Base-by-base conservation (phyloP, 2,113 vertebrate species). In the Osmerus mordax region DNA sequence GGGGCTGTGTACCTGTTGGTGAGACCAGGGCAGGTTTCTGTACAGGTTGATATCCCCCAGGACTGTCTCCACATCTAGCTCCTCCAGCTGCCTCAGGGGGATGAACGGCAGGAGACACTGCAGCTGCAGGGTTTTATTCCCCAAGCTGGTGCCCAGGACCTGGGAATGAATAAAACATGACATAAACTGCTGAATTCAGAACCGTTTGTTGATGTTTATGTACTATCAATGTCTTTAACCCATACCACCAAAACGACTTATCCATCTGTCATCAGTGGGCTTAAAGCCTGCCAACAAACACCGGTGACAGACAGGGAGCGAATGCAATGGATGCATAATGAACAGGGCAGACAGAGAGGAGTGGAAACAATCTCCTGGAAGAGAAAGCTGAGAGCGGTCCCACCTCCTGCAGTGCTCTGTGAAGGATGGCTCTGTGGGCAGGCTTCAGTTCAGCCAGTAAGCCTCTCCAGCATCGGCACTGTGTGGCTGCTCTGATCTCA, bases 101-200 rank as follows among this genome's bases (percentile, higher is more conserved):
- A 94, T 78, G 64, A 93, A 91, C 13, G 94, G 93, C 80, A 93
- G 74, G 64, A 95, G 87, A 73, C 95, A 97, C 66, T 84, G 88
- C 63, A 87, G 83, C 83, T 88, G 91, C 63, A 76, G 79, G 52
- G 89, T 87, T 67, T 72, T 53, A 73, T 88, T 86, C 59, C 13
- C 77, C 0, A 63, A 74, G 19, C 74, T 78, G 59, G 67, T 70
- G 9, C 72, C 68, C 52, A 87, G 80, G 78, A 79, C 85, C 93
- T 93, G 81, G 4, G 69, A 69, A 78, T 59, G 72, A 23, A 84
- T 16, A 75, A 67, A 7, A 23, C 23, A 69, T 8, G 64, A 41
- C 23, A 41, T 2, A 58, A 25, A 69, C 3, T 60, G 71, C 58
- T 36, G 25, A 63, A 63, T 52, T 23, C 41, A 47, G 9, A 47